Percentiles rank a stretch among this genome's conserved stretches.
phyloP scores from a whole-genome alignment of 2,888 invertebrate genomes.

The Megaustenia siamemsis region DNA sequence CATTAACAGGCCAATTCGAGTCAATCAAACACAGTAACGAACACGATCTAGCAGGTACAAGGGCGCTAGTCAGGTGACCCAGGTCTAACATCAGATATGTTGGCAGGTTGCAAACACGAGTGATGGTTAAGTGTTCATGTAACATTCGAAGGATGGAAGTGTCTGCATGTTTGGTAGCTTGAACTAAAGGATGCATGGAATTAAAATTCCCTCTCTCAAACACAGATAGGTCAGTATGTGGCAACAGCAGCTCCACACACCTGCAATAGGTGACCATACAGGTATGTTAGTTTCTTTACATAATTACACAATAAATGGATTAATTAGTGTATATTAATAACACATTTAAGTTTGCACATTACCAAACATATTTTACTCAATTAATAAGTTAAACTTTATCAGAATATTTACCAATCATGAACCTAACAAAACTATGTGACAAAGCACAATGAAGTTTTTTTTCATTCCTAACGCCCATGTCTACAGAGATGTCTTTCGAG shows the following conservation, averaged over 20 bases:
- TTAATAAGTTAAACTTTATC: no score
- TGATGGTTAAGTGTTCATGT: slow-evolving; percentile 59
- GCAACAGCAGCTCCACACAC: slow-evolving; percentile 66
- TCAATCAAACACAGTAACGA: slow-evolving; percentile 61
- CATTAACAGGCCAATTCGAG: slow-evolving; percentile 57
- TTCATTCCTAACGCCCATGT: no score
- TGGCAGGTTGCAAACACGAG: slow-evolving; percentile 54
- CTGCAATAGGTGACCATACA: slow-evolving; percentile 59
- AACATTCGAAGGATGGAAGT: slow-evolving; percentile 63
- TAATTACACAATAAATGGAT: no score
- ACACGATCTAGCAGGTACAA: slow-evolving; percentile 54
- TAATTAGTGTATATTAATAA: no score
- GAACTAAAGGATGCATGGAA: slow-evolving; percentile 63
- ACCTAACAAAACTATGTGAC: no score
- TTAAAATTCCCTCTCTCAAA: slow-evolving; percentile 56
- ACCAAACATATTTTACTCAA: no score
- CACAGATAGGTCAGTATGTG: slow-evolving; percentile 62
- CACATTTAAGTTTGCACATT: no score
- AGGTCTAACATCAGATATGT: slow-evolving; percentile 53
- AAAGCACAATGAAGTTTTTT: no score
- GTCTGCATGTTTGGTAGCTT: slow-evolving; percentile 59
- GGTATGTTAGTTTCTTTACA: no score
- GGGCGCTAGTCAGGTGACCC: slow-evolving; percentile 53
- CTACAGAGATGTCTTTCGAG: no score
- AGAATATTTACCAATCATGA: no score